phyloP scores from a whole-genome alignment of 2,113 vertebrate genomes.

The Bufo gargarizans region DNA sequence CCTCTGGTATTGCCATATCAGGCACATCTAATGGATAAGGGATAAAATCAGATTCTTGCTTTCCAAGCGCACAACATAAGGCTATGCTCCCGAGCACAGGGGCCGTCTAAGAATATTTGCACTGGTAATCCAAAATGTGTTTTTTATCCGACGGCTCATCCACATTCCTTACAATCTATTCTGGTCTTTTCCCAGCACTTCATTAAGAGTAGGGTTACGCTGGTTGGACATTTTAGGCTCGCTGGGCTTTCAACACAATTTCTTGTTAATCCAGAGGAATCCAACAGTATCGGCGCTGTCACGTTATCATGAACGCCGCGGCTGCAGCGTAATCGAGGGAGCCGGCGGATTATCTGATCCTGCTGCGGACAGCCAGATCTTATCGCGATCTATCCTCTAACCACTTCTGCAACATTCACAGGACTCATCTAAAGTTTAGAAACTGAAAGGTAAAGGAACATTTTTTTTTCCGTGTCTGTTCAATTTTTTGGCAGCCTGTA shows the following conservation, averaged over 20 bases:
- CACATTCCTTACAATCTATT: constrained; percentile 10
- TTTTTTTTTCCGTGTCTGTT: no score
- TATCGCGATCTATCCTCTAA: neutral
- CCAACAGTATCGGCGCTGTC: constrained; percentile 60
- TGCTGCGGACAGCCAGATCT: neutral
- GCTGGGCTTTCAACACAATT: constrained; percentile 69
- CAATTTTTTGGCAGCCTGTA: no score
- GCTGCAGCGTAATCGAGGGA: neutral
- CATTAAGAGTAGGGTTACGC: constrained; percentile 19
- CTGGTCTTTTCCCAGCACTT: constrained; percentile 2
- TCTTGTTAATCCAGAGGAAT: constrained; percentile 71
- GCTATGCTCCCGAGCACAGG: neutral
- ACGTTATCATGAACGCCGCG: constrained; percentile 58
- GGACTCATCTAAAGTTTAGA: neutral
- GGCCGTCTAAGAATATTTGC: neutral
- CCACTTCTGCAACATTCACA: neutral
- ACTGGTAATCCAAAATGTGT: neutral
- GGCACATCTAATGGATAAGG: no score
- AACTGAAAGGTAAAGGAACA: neutral
- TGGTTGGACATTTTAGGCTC: constrained; percentile 62
- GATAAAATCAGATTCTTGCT: no score
- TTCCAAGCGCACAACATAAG: neutral
- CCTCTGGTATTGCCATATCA: no score
- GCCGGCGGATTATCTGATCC: neutral
- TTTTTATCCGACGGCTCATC: neutral